A percentile compares a stretch with the other conserved stretches of the same genome.
Evolutionary conservation across 1,140 invertebrate species (phyloP).

Genomic region (Aphelinus atriplicis): DNA sequence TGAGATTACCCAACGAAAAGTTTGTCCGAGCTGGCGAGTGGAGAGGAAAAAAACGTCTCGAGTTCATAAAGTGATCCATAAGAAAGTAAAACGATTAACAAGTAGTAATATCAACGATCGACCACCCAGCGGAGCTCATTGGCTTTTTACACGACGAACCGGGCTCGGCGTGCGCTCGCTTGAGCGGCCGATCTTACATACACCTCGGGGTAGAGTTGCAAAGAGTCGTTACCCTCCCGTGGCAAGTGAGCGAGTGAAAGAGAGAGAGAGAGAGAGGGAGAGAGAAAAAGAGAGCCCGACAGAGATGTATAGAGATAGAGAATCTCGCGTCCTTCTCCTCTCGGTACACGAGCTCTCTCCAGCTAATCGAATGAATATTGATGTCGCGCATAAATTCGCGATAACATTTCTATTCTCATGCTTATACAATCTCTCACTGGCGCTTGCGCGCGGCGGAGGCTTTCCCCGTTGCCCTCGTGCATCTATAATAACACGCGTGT

Average conservation of each 20-base stretch:
- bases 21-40: no score
- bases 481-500: no score
- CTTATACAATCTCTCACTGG: no score
- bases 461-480: no score
- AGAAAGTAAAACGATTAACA: conserved; percentile 21
- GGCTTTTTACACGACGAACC: conserved; percentile 23
- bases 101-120: conserved; percentile 28
- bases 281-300: background rate
- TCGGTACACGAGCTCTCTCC: background rate
- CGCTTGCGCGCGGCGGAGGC: no score
- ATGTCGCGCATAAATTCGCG: conserved; percentile 30
- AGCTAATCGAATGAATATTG: conserved; percentile 36
- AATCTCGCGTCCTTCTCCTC: background rate
- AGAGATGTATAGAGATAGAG: background rate
- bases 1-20: no score
- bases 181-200: background rate
- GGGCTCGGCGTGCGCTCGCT: background rate
- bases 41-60: no score
- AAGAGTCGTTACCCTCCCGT: conserved; percentile 1
- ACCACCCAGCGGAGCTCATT: conserved; percentile 37
- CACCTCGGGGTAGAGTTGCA: background rate
- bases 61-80: background rate
- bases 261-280: background rate
- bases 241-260: background rate
- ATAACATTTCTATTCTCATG: conserved; percentile 41